Base-by-base conservation (phyloP, 2,113 vertebrate species). In the Vombatus ursinus region DNA sequence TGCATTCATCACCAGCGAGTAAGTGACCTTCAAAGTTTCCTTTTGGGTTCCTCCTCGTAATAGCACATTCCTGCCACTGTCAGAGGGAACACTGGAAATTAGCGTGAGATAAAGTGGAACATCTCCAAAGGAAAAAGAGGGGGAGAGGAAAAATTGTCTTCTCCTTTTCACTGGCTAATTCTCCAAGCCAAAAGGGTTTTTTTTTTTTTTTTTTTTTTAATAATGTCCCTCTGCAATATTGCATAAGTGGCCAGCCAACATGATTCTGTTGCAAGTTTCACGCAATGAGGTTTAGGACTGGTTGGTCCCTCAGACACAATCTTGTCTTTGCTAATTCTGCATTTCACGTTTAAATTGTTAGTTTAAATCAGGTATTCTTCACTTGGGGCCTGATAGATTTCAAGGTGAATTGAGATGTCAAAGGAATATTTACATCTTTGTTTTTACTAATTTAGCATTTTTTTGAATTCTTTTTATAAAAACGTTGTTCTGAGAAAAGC, bases 21-120 rank as follows among this genome's bases (percentile, higher is more conserved):
- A 97, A 97, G 92, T 97, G 95, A 95, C 97, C 89, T 52, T 97
- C 96, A 97, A 95, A 94, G 84, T 93, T 96, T 97, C 91, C 90
- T 92, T 97, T 97, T 96, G 96, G 96, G 96, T 94, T 97, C 96
- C 94, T 97, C 93, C 92, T 96, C 0, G 93, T 89, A 25, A 0
- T 95, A 93, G 53, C 94, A 91, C 2, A 50, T 97, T 97, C 94
- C 50, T 98, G 92, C 89, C 90, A 26, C 51, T 96, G 93, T 52
- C 97, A 97, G 95, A 89, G 47, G 91, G 49, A 96, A 90, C 49
- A 54, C 96, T 54, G 68, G 68, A 92, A 96, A 96, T 93, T 96
- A 95, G 68, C 93, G 93, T 49, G 52, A 91, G 94, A 93, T 95
- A 68, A 90, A 96, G 96, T 91, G 96, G 94, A 93, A 96, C 92